Evolutionary conservation across 2,113 vertebrate species (phyloP).

Genomic region (Martes martes): DNA sequence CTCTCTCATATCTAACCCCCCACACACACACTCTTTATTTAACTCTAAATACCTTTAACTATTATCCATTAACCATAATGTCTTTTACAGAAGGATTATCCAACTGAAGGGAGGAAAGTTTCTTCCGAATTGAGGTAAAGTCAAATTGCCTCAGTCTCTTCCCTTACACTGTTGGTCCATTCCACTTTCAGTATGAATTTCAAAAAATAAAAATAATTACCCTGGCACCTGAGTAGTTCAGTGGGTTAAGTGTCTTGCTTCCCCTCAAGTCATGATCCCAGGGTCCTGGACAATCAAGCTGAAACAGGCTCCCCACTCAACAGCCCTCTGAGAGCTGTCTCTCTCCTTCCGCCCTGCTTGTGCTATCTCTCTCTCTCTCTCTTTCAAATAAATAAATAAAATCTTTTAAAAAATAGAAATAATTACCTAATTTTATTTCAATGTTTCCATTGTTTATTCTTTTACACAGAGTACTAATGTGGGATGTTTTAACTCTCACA

Average conservation of each 20-base stretch:
- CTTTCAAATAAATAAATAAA: neutral
- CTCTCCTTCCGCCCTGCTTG: too few relatives aligned
- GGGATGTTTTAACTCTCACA: neutral
- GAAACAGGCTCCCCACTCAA: too few relatives aligned
- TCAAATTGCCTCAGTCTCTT: neutral
- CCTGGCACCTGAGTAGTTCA: too few relatives aligned
- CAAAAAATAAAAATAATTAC: slow-evolving; percentile 15
- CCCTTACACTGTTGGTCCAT: neutral
- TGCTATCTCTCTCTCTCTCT: too few relatives aligned
- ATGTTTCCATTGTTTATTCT: neutral
- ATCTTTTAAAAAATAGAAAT: neutral
- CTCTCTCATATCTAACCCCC: neutral
- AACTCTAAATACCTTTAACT: neutral
- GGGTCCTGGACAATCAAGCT: too few relatives aligned
- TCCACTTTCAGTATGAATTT: neutral
- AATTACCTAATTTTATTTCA: slow-evolving; percentile 23
- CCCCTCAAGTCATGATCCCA: too few relatives aligned
- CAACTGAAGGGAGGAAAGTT: neutral
- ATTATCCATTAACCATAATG: neutral
- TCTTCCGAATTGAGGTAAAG: neutral
- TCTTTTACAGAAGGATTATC: neutral
- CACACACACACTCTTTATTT: neutral
- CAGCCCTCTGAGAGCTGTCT: too few relatives aligned
- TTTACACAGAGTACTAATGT: neutral
- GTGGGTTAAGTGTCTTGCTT: too few relatives aligned